Base-by-base conservation (phyloP, 2,888 invertebrate genomes). In the Meiosimyza platycephala region DNA sequence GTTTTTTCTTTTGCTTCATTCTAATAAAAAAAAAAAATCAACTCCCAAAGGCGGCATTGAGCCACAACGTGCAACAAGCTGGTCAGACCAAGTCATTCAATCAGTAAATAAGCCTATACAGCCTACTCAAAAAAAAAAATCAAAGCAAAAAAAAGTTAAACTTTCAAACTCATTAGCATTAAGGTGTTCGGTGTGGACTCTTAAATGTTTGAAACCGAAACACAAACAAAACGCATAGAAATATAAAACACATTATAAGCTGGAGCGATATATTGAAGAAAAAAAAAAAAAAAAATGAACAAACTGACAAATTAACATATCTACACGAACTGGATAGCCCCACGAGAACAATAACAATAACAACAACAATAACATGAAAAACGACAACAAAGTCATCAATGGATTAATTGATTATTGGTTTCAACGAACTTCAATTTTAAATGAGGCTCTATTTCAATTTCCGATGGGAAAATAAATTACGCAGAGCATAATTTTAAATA, bases 381-480 rank as follows among this genome's bases (percentile, higher is more conserved):
- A 33, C 15, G 64, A 71, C 65, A 71, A 73, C 63, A 73, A 64
- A 64, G 79, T 79, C 79, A 80, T 82, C 81, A 82, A 81, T 82
- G 79, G 82, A 84, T 84, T 84, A 84, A 84, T 84, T 83, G 83
- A 84, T 84, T 82, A 82, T 80, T 81, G 81, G 81, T 73, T 75
- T 80, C 79, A 77, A 69, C 70, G 67, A 66, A 70, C 64, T 71
- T 72, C 75, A 72, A 80, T 76, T 77, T 79, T 75, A 78, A 79
- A 78, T 66, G 76, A 77, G 75, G 40, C 69, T 73, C 76, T 62
- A 77, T 80, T 80, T 80, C 80, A 71, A 77, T 80, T 79, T 80
- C 80, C 80, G 79, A 75, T 78, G 72, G 75, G 73, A 73, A 80
- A 74, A 72, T 76, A 76, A 76, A 75, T 76, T 63, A 77, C 75